Percentiles rank a stretch among this genome's conserved stretches.
phyloP scores from a whole-genome alignment of 1,140 invertebrate species.

The Conus ventricosus region DNA sequence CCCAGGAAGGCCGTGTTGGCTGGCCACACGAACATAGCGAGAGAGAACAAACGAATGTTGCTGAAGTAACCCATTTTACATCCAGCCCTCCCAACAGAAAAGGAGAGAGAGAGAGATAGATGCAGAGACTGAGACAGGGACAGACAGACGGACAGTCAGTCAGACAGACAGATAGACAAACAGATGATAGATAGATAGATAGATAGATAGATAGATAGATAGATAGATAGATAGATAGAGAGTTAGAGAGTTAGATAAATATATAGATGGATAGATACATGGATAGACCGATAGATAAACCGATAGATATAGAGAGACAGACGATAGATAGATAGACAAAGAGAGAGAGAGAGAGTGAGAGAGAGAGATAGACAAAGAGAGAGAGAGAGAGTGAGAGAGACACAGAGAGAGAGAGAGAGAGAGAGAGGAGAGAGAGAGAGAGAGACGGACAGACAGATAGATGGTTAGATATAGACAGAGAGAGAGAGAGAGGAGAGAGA shows the following conservation, averaged over 20 bases:
- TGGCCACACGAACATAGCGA: too few relatives aligned
- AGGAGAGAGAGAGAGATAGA: too few relatives aligned
- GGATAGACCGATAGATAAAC: too few relatives aligned
- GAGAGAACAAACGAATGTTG: too few relatives aligned
- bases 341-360: not conserved
- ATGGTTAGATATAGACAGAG: too few relatives aligned
- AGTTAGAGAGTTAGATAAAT: not conserved
- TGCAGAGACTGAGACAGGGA: not conserved
- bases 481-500: not conserved
- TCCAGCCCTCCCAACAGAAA: not conserved
- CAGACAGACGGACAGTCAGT: too few relatives aligned
- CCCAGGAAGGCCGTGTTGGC: too few relatives aligned
- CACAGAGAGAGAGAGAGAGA: not conserved
- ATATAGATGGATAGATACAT: too few relatives aligned
- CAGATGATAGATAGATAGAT: not conserved
- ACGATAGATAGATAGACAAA: not conserved
- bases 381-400: not conserved
- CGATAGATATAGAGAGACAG: not conserved
- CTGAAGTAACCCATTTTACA: too few relatives aligned
- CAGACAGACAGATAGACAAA: too few relatives aligned
- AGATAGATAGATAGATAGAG: not conserved
- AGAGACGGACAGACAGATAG: not conserved
- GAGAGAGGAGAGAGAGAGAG: slow-evolving; percentile 4
- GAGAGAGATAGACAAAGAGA: not conserved
- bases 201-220: not conserved